phyloP scores from a whole-genome alignment of 2,797 vertebrate species.

The Eulemur mongoz region DNA sequence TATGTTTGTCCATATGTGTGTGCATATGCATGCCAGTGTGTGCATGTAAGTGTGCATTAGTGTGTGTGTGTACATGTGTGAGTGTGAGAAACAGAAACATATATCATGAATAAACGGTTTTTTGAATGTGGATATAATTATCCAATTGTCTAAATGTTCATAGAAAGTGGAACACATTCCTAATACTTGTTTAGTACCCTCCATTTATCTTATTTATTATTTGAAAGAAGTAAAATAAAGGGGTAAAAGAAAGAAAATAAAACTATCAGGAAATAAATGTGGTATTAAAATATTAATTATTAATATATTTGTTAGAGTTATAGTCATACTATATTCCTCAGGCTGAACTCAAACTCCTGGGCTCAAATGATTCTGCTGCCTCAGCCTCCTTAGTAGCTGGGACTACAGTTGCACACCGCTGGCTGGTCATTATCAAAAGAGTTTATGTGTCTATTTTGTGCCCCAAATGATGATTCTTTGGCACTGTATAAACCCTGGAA shows the following conservation, averaged over 20 bases:
- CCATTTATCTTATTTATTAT: not conserved
- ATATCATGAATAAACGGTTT: not conserved
- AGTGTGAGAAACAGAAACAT: not conserved
- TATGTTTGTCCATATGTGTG: not conserved
- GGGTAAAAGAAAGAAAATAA: not conserved
- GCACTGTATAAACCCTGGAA: not conserved
- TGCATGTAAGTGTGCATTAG: fast-evolving
- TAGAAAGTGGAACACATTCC: not conserved
- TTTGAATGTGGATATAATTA: not conserved
- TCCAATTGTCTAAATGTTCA: not conserved
- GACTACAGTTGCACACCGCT: not conserved
- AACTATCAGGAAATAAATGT: not conserved
- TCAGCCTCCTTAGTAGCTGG: not conserved
- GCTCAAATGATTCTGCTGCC: too few relatives aligned
- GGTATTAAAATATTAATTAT: not conserved
- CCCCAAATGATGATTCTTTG: not conserved
- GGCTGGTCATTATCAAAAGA: not conserved
- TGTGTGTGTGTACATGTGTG: not conserved
- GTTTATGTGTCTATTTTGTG: not conserved
- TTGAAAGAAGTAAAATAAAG: not conserved
- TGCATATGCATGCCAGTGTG: not conserved
- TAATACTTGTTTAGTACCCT: not conserved
- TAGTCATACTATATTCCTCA: too few relatives aligned
- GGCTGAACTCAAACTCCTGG: too few relatives aligned
- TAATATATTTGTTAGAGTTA: not conserved